phyloP scores from a whole-genome alignment of 2,888 invertebrate species.

The Drosophila prolongata region DNA sequence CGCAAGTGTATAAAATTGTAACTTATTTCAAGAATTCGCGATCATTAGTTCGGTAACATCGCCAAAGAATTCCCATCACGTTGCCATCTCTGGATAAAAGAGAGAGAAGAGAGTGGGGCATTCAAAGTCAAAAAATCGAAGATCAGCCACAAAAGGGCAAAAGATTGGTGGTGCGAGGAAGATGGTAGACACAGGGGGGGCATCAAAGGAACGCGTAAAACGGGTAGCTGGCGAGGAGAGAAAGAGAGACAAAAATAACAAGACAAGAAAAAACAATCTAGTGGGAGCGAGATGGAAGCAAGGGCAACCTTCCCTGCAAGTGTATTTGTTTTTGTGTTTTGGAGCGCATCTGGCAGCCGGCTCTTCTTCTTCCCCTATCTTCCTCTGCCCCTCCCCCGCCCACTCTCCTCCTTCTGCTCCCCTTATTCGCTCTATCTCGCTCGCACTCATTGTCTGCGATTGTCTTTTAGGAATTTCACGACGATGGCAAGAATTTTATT shows the following conservation, averaged over 20 bases:
- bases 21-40: neutral
- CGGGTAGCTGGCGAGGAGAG: slow-evolving; percentile 59
- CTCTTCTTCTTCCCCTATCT: slow-evolving; percentile 23
- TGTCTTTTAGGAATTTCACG: slow-evolving; percentile 78
- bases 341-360: slow-evolving; percentile 73
- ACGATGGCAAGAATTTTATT: slow-evolving; percentile 79
- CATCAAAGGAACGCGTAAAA: slow-evolving; percentile 76
- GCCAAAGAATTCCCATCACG: slow-evolving; percentile 48
- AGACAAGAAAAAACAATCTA: slow-evolving; percentile 20
- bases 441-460: slow-evolving; percentile 44
- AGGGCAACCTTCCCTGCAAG: slow-evolving; percentile 43
- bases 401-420: slow-evolving; percentile 1
- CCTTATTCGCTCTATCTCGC: slow-evolving; percentile 12
- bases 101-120: slow-evolving; percentile 9
- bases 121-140: slow-evolving; percentile 70
- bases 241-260: slow-evolving; percentile 39
- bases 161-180: slow-evolving; percentile 20
- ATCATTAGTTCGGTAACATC: neutral
- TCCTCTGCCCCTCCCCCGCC: neutral
- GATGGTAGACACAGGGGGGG: slow-evolving; percentile 34
- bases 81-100: slow-evolving; percentile 49
- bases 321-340: slow-evolving; percentile 40
- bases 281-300: slow-evolving; percentile 58
- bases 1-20: too few species aligned
- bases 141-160: slow-evolving; percentile 74